A percentile compares a stretch with the other conserved stretches of the same genome.
Evolutionary conservation across 2,797 vertebrate species (phyloP).

Genomic region (Rhynchotus rufescens): DNA sequence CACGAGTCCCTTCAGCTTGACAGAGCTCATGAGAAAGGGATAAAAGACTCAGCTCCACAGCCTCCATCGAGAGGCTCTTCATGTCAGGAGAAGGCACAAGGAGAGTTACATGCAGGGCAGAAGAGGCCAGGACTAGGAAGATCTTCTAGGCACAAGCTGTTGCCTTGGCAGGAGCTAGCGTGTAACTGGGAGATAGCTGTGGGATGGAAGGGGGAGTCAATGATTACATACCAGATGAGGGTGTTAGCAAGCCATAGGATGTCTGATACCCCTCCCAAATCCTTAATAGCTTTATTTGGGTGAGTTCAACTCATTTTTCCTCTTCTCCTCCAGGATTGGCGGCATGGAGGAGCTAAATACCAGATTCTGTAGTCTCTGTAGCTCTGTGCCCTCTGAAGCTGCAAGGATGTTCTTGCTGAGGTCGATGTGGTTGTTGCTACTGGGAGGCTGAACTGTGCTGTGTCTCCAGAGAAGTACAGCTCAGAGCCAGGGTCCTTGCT

Average conservation of each 20-base stretch:
- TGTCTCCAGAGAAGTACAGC: neutral
- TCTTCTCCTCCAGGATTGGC: neutral
- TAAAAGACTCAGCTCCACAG: neutral
- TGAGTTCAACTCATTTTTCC: neutral
- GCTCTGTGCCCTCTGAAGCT: neutral
- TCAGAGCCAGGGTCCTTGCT: neutral
- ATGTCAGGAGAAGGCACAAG: neutral
- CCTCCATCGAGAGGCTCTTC: fast-evolving
- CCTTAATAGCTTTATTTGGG: neutral
- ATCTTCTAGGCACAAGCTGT: neutral
- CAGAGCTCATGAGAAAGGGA: neutral
- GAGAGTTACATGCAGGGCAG: neutral
- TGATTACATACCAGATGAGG: neutral
- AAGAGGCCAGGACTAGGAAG: neutral
- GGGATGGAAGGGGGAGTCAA: neutral
- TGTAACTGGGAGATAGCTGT: neutral
- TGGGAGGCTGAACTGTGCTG: neutral
- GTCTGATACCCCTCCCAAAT: neutral
- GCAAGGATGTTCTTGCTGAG: neutral
- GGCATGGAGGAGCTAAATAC: fast-evolving
- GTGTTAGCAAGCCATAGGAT: neutral
- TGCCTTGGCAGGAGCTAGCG: neutral
- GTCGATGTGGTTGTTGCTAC: neutral
- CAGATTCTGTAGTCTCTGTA: neutral
- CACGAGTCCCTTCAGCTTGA: neutral